Base-by-base conservation (phyloP, 1,140 invertebrate genomes). In the Drosophila sucinea region DNA sequence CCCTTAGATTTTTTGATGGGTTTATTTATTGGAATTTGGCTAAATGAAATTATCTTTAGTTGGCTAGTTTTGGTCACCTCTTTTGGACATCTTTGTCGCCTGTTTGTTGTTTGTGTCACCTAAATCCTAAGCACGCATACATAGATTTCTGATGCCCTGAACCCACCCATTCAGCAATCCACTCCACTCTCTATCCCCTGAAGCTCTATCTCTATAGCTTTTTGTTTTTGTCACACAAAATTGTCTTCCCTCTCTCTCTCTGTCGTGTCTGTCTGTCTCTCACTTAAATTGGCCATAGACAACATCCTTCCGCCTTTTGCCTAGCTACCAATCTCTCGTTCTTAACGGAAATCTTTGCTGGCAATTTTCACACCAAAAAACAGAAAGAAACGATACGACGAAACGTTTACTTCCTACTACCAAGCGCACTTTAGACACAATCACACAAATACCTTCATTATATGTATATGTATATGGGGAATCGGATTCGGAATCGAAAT, bases 401-500 rank as follows among this genome's bases (percentile, higher is more conserved):
- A 64, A 51, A 51, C 44, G 67, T 70, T 64, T 54, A 47, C 61
- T 27, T 71, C 60, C 74, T 67, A 60, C 73, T 76, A 54, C 73
- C 11, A 5, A 17, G 5, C 44, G 23, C 44, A 47, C 17, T 75
- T 76, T 63, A 54, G 38, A 47, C 73, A 77, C 80, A 84, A 79
- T 79, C 75, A 69, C 79, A 81, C 69, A 47, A 41, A 87, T 84
- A 83, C 84, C 84, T 87, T 87, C 80, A 84, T 87, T 89, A 87
- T 38, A 38, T 38, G 35, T 38, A 11, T 38, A 38, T 29, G 30
- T 57, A 57, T 41, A 68, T 38, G 33, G 32, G 11, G 41, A 62
- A 65, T 40, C 25, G 66, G 54, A 67, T 65, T 78, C 61, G 79
- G 72, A 57, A 70, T 61, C 69, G 67, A 67, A 69, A 77, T 78